Percentiles rank a stretch among this genome's conserved stretches.
These are phyloP conservation scores for Cryptotis parvus DNA, from an alignment of 2,113 vertebrate species.

Conservation along the genomic window DNA sequence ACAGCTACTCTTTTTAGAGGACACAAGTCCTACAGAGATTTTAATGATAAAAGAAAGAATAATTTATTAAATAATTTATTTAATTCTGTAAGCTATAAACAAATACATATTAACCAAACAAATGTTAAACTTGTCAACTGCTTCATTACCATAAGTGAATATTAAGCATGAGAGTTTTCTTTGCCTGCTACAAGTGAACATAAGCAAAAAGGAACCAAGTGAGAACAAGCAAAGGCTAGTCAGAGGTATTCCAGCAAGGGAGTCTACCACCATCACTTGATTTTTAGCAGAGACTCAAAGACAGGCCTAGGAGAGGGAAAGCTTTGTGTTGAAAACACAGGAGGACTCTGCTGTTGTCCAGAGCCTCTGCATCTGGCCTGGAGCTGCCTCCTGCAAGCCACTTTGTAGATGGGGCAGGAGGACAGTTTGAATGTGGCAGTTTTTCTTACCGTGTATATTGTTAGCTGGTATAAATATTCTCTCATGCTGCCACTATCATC, in stretches of 20 bases:
- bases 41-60: not conserved
- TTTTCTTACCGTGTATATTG: too few species aligned
- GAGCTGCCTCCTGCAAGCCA: too few species aligned
- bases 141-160: slow-evolving; percentile 17
- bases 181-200: not conserved
- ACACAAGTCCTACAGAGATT: slow-evolving; percentile 24
- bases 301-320: not conserved
- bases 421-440: too few species aligned
- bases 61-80: slow-evolving; percentile 47
- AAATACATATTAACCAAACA: slow-evolving; percentile 24
- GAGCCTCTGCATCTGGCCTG: too few species aligned
- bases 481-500: too few species aligned
- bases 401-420: too few species aligned
- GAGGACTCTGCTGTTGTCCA: too few species aligned
- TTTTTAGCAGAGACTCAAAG: slow-evolving; percentile 42
- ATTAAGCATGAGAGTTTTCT: not conserved
- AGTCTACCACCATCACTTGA: not conserved
- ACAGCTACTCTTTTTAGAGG: slow-evolving; percentile 16
- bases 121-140: slow-evolving; percentile 31
- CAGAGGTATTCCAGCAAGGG: not conserved
- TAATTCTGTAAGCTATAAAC: slow-evolving; percentile 46
- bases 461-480: too few species aligned
- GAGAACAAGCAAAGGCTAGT: not conserved
- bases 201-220: slow-evolving; percentile 10
- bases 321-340: not conserved